Base-by-base conservation (phyloP, 2,888 invertebrate species). In the Philereme vetulata region DNA sequence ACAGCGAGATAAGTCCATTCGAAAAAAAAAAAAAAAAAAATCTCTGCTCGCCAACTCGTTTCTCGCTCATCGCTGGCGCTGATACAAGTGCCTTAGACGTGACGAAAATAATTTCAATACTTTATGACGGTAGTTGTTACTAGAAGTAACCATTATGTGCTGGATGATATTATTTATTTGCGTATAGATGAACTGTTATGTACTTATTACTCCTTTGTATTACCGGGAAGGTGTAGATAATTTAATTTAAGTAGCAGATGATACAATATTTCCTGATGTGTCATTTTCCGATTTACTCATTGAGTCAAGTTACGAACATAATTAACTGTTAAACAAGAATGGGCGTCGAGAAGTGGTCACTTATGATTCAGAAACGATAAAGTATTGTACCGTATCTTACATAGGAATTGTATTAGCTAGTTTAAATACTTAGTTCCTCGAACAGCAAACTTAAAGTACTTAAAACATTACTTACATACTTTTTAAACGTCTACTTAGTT, bases 401-500 rank as follows among this genome's bases (percentile, higher is more conserved):
- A 11, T 44, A 11, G 11, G 6, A 21, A 44, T 40, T 36, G 33
- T 36, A 43, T 38, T 40, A 50, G 38, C 34, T 43, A 43, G 34
- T 10, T 51, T 42, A 33, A 4, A 40, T 11, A 51, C 21, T 33
- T 42, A 40, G 43, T 44, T 5, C 44, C 44, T 44, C 44, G 11
- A 21, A 44, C 21, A 21, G 11, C 2, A 4, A 44, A 21, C 1
- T 5, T 7, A 43, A 51, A 43, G 51, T 51, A 43, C 43, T 51
- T 44, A 44, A 42, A 21, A 21, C 21, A 21, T 44, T 11, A 44
- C 11, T 1, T 11, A 9, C 11, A 21, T 21, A 4, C 36, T 4
- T 38, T 38, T 38, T 44, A 49, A 32, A 35, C 43, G 33, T 52
- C 48, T 57, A 53, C 36, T 56, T 51, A 58, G 52, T 62, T 42